phyloP scores from a whole-genome alignment of 2,797 vertebrate species.

The Nyctalus aviator region DNA sequence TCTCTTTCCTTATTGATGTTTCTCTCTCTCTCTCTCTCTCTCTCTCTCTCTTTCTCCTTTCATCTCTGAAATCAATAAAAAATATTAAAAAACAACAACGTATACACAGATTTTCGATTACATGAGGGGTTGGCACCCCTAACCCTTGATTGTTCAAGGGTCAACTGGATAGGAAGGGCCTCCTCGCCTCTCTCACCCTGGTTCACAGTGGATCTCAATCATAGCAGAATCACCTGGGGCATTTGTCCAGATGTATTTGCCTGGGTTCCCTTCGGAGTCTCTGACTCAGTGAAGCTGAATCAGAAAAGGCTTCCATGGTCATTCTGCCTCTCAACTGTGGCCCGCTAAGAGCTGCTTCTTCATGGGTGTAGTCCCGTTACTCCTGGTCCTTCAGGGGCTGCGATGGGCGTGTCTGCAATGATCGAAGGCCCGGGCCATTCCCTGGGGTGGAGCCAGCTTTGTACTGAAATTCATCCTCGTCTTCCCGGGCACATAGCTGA shows the following conservation, averaged over 20 bases:
- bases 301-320: background rate
- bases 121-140: background rate
- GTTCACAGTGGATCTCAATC: background rate
- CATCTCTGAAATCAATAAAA: no score
- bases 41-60: no score
- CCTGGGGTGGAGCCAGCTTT: background rate
- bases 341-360: background rate
- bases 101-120: background rate
- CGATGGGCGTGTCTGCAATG: background rate
- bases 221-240: background rate
- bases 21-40: no score
- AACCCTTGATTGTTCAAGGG: background rate
- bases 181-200: background rate
- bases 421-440: background rate
- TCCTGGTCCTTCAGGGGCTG: background rate
- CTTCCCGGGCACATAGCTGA: background rate
- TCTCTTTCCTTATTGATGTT: no score
- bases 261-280: background rate
- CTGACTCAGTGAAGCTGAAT: background rate
- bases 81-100: no score
- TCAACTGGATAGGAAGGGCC: background rate
- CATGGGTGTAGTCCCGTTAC: background rate
- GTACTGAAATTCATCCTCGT: background rate
- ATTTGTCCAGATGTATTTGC: background rate
- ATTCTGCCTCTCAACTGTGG: background rate